Conservation (phyloP, 1,140 invertebrate species). For the Antheraea pernyi region DNA sequence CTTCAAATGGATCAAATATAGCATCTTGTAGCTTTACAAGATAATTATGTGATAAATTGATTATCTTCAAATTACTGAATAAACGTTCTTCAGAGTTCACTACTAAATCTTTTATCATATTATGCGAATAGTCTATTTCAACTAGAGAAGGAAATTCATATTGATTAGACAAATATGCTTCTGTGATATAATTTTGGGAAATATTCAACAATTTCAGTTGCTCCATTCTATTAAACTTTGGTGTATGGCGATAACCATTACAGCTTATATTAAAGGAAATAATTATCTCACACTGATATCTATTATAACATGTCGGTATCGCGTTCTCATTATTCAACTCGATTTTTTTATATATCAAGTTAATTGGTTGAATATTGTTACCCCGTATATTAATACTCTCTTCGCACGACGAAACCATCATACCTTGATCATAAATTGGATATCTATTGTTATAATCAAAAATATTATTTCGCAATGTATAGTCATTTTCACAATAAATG, state of each 20-base stretch:
- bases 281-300: not conserved
- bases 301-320: not conserved
- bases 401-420: not conserved
- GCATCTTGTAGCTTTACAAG: slow-evolving; percentile 34
- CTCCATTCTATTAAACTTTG: slow-evolving; percentile 25
- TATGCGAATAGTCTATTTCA: slow-evolving; percentile 46
- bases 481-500: not conserved
- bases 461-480: not conserved
- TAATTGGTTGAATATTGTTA: not conserved
- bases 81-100: slow-evolving; percentile 10
- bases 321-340: not conserved
- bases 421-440: not conserved
- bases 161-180: slow-evolving; percentile 30
- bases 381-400: not conserved
- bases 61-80: slow-evolving; percentile 25
- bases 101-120: slow-evolving; percentile 32
- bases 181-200: slow-evolving; percentile 34
- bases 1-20: slow-evolving; percentile 30
- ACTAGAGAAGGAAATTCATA: slow-evolving; percentile 22
- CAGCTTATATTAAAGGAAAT: not conserved
- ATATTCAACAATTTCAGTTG: slow-evolving; percentile 36
- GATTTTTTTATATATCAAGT: not conserved
- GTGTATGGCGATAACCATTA: slow-evolving; percentile 15
- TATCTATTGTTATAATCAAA: not conserved
- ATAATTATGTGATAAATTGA: slow-evolving; percentile 45